Base-by-base conservation (phyloP, 2,888 invertebrate genomes). In the Ditylenchus weischeri region DNA sequence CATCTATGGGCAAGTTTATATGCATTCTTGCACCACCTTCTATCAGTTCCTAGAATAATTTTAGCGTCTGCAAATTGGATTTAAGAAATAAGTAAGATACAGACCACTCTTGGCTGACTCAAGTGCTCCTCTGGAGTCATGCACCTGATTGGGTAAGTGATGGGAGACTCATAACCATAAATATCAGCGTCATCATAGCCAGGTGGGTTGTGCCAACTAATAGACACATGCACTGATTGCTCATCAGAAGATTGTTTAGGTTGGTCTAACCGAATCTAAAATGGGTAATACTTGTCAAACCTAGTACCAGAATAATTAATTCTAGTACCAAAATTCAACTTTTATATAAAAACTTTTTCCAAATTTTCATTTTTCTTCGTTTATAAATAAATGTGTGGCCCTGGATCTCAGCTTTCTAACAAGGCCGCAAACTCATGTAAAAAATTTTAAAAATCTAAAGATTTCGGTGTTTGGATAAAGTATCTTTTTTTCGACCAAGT, bases 131-230 rank as follows among this genome's bases (percentile, higher is more conserved):
- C 78, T 4, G 78, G 77, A 23, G 76, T 77, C 58, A 71, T 69
- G 57, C 79, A 79, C 21, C 78, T 75, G 21, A 79, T 78, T 6
- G 79, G 79, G 57, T 79, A 79, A 13, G 78, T 72, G 7, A 74
- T 75, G 10, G 79, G 79, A 10, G 74, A 70, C 54, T 78, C 79
- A 60, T 79, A 79, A 18, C 79, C 79, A 65, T 77, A 76, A 58
- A 79, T 74, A 63, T 79, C 79, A 4, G 72, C 71, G 57, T 79
- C 79, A 21, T 71, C 71, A 66, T 78, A 79, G 7, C 79, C 79
- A 18, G 65, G 66, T 23, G 68, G 73, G 64, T 69, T 51, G 58
- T 69, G 75, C 73, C 73, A 73, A 7, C 59, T 69, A 35, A 73
- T 64, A 19, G 72, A 73, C n/a, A 66, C 48, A 66, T 72, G 71